Conservation (phyloP, 2,797 vertebrate genomes). For the Cyclura pinguis region DNA sequence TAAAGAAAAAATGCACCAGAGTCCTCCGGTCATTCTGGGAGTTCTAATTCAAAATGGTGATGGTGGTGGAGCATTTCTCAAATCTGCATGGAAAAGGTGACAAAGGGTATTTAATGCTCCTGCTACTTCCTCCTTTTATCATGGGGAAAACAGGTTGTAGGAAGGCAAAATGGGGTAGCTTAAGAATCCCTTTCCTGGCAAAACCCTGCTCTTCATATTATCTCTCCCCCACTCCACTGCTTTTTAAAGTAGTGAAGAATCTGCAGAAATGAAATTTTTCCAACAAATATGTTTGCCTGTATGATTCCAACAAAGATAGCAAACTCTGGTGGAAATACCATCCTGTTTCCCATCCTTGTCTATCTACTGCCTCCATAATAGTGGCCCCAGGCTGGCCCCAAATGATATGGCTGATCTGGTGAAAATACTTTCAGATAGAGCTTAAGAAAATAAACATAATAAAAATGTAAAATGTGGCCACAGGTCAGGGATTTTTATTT, state of each 20-base stretch:
- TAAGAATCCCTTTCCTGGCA: background rate
- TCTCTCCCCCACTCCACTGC: no score
- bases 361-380: background rate
- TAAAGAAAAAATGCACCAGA: no score
- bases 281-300: background rate
- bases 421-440: background rate
- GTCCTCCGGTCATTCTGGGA: no score
- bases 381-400: background rate
- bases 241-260: conserved; percentile 4
- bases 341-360: no score
- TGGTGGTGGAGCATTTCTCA: no score
- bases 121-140: background rate
- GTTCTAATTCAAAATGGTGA: no score
- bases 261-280: background rate
- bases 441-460: conserved; percentile 27
- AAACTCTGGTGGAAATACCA: background rate
- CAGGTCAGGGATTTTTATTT: conserved; percentile 4
- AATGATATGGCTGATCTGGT: background rate
- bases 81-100: background rate
- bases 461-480: conserved; percentile 42
- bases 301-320: background rate
- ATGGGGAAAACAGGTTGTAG: background rate
- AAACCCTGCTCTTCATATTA: background rate
- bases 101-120: background rate
- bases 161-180: background rate